Evolutionary conservation across 2,113 vertebrate species (phyloP), one percentile per base, ranked within the genome.

Genomic region (Thymallus thymallus): DNA sequence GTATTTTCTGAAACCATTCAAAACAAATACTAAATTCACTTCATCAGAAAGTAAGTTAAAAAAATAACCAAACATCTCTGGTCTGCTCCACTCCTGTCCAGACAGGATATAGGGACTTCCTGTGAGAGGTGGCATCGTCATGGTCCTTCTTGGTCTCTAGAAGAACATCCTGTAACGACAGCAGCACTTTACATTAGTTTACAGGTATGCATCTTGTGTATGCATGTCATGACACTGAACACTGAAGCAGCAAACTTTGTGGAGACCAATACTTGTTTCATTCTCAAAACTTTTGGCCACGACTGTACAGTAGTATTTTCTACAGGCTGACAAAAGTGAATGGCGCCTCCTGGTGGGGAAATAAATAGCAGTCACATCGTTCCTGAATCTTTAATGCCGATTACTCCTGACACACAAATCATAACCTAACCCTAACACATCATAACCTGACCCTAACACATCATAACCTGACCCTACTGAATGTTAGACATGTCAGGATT

Each of bases 151-250:
- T 51, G 5, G 75, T 45, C 16, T 6, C 2, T 78, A 92, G 82
- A 93, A 93, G 83, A 91, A 92, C 91, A 92, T 92, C 86, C 92
- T 93, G 84, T 5, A 73, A 75, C 79, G 3, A 60, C 13, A 18
- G 48, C 48, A 51, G 48, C 48, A 51, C 16, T 18, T 51, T 51
- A 18, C 48, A 51, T 51, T 51, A 51, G 48, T 51, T 18, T 16
- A 51, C 48, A 5, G 48, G 3, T 51, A 18, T 14, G 48, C 29
- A 20, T 26, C 29, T 18, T 4, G 18, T 58, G 69, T 22, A 71
- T 18, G 29, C 69, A 60, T 46, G 26, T 30, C 35, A n/a, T 30
- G 16, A 10, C 35, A n/a, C n/a, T n/a, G n/a, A n/a, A n/a, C n/a
- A n/a, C n/a, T n/a, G n/a, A n/a, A n/a, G n/a, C n/a, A n/a, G n/a